Base-by-base conservation (phyloP, 1,140 invertebrate genomes). In the Caenorhabditis tropicalis region DNA sequence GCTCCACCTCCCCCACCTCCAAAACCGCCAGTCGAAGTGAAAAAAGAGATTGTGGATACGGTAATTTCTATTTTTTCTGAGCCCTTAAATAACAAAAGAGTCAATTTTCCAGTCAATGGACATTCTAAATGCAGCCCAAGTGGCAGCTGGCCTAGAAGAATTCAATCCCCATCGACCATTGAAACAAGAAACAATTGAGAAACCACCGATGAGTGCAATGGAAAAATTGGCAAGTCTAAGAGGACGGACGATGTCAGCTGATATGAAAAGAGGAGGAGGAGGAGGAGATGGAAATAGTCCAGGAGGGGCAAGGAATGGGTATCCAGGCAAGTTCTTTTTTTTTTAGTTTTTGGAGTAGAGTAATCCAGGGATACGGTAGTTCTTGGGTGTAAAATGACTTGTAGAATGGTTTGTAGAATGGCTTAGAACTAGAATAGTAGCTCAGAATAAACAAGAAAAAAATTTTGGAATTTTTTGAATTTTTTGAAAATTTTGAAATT, bases 211-310 rank as follows among this genome's bases (percentile, higher is more conserved):
- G 33, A 74, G 65, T n/a, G 65, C 65, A 7, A 36, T 74, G 6
- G 65, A 74, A n/a, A 74, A 74, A 19, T 43, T 74, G 19, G 65
- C 65, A 6, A 43, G 36, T 12, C 36, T 74, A 0, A 33, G 65
- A 43, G 65, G 36, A 12, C 5, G 65, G 36, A 74, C 65, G 1
- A n/a, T 21, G n/a, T 74, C 65, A 16, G 65, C 65, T 6, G 65
- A 74, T 74, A 74, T 74, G 65, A 74, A 46, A 10, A 74, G 65
- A 70, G 65, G 65, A 12, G n/a, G 36, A 0, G 65, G 33, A n/a
- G n/a, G n/a, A 19, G 16, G 16, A n/a, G n/a, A n/a, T 0, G 10
- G 19, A 4, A 46, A 46, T 46, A 12, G 10, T 16, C 43, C 4
- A 46, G 9, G 43, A 12, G 43, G 43, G 43, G 2, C 9, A 9